Conservation (phyloP, 1,140 invertebrate genomes). For the Holotrichia oblita region DNA sequence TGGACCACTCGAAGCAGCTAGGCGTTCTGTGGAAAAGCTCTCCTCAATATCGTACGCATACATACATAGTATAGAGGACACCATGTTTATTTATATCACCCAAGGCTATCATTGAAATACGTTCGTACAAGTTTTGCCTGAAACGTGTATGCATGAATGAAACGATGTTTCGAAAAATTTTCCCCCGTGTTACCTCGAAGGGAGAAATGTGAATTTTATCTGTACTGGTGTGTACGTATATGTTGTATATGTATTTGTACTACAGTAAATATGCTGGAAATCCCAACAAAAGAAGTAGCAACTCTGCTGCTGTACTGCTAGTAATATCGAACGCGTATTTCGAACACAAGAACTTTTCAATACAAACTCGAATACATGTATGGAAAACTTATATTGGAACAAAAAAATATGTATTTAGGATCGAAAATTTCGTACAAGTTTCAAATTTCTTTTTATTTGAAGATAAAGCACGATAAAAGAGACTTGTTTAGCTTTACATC, state of each 20-base stretch:
- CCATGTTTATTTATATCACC: neutral
- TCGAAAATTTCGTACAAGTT: neutral
- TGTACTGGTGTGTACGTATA: neutral
- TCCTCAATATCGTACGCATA: neutral
- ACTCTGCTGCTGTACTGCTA: neutral
- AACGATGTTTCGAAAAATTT: constrained; percentile 3
- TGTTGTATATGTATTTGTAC: neutral
- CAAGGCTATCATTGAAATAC: neutral
- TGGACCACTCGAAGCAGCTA: neutral
- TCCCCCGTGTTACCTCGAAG: neutral
- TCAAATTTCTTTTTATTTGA: neutral
- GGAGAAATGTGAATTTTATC: neutral
- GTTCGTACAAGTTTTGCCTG: neutral
- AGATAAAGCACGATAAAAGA: neutral
- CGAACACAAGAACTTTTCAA: neutral
- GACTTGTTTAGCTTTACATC: too few species aligned
- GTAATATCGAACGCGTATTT: neutral
- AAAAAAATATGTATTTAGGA: constrained; percentile 4
- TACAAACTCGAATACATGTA: neutral
- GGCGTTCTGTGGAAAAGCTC: neutral
- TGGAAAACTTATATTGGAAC: neutral
- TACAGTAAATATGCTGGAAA: neutral
- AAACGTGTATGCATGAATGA: neutral
- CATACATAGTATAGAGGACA: neutral
- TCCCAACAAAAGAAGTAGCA: neutral